A percentile compares a stretch with the other conserved stretches of the same genome.
Conservation (phyloP, 2,113 vertebrate species). For the Cyanoliseus patagonus region DNA sequence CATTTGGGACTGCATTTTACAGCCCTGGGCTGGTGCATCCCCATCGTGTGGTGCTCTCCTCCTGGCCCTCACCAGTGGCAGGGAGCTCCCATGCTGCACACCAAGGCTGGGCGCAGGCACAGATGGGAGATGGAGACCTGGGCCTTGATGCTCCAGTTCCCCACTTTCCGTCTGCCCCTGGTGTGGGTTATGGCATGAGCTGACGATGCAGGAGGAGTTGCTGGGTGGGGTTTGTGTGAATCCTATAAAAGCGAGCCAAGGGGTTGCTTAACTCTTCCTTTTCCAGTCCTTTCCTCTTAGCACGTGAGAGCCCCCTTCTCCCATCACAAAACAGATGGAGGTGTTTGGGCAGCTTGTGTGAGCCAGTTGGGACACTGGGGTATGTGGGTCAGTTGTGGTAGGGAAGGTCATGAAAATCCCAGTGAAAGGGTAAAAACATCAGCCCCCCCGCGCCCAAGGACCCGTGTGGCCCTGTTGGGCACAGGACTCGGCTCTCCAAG, state of each 20-base stretch:
- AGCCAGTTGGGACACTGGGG: background rate
- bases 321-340: fast-evolving
- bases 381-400: background rate
- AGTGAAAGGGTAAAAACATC: background rate
- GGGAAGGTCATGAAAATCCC: background rate
- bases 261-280: background rate
- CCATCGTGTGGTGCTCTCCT: background rate
- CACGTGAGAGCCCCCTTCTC: background rate
- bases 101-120: background rate
- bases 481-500: fast-evolving
- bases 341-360: background rate
- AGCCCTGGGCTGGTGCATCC: background rate
- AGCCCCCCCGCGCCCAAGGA: background rate
- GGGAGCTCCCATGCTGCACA: background rate
- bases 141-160: background rate
- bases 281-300: background rate
- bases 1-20: background rate
- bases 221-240: background rate
- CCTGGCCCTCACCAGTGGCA: background rate
- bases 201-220: background rate
- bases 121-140: background rate
- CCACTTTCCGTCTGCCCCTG: background rate
- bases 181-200: background rate
- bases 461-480: background rate
- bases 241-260: background rate